phyloP scores from a whole-genome alignment of 2,888 invertebrate genomes.

The Saturnia japonica region DNA sequence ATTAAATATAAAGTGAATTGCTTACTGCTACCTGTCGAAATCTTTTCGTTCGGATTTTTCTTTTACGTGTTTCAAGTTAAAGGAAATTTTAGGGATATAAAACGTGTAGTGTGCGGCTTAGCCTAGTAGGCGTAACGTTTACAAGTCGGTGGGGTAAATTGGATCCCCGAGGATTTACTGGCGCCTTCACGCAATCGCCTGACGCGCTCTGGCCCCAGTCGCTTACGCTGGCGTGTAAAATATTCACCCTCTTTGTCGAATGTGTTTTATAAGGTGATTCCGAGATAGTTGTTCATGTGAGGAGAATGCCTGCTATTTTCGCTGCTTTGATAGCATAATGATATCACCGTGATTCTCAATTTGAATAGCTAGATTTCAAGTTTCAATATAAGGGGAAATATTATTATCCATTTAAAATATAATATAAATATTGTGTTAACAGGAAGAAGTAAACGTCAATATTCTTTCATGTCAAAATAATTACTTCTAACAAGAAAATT shows the following conservation, averaged over 20 bases:
- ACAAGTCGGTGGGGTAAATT: constrained; percentile 68
- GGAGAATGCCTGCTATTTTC: constrained; percentile 35
- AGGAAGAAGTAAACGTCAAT: background rate
- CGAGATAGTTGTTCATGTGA: constrained; percentile 17
- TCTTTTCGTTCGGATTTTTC: constrained; percentile 46
- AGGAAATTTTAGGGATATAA: constrained; percentile 56
- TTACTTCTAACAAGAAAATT: background rate
- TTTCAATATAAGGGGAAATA: constrained; percentile 4
- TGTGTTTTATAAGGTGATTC: constrained; percentile 39
- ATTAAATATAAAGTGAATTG: constrained; percentile 30
- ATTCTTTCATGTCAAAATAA: background rate
- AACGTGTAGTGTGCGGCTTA: constrained; percentile 57
- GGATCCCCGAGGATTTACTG: constrained; percentile 70
- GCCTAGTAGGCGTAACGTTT: constrained; percentile 57
- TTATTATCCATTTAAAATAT: background rate
- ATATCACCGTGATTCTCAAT: constrained; percentile 2
- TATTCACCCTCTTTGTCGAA: constrained; percentile 61
- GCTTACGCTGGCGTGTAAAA: constrained; percentile 59
- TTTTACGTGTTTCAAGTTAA: constrained; percentile 55
- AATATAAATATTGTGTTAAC: background rate
- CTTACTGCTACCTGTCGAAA: constrained; percentile 42
- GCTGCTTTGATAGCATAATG: constrained; percentile 20
- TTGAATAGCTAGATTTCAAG: constrained; percentile 3
- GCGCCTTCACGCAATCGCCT: constrained; percentile 60
- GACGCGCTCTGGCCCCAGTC: constrained; percentile 44